These are phyloP conservation scores for Epirrhoe tristata DNA, from an alignment of 2,888 invertebrate species.

Conservation along the genomic window DNA sequence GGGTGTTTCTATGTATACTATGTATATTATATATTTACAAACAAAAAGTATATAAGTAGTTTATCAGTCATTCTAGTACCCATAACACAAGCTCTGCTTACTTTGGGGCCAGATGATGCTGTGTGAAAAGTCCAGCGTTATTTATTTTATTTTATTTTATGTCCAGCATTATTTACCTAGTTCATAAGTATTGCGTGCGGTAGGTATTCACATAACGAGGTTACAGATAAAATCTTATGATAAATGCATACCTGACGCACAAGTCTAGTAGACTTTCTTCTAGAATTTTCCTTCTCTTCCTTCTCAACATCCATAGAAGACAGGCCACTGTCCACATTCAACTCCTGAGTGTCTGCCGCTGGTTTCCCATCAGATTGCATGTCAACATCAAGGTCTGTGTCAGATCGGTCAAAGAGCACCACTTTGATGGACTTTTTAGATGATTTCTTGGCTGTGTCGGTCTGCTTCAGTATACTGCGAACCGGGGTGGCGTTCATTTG, in stretches of 20 bases:
- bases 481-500: slow-evolving; percentile 65
- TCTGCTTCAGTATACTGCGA: slow-evolving; percentile 71
- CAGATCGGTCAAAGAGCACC: slow-evolving; percentile 65
- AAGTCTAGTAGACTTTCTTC: slow-evolving; percentile 44
- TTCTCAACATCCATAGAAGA: slow-evolving; percentile 48
- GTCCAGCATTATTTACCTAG: too few species aligned
- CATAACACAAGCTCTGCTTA: too few species aligned
- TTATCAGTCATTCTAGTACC: too few species aligned
- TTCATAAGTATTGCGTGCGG: too few species aligned
- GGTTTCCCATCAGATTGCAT: neutral
- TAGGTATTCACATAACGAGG: too few species aligned
- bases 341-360: neutral
- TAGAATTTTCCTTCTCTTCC: slow-evolving; percentile 57
- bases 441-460: slow-evolving; percentile 46
- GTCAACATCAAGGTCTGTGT: slow-evolving; percentile 41
- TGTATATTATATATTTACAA: too few species aligned
- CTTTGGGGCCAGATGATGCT: too few species aligned
- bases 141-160: too few species aligned
- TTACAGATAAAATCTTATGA: neutral
- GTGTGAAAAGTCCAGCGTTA: too few species aligned
- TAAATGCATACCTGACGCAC: slow-evolving; percentile 20
- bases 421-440: slow-evolving; percentile 68
- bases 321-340: slow-evolving; percentile 43
- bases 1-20: too few species aligned
- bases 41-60: too few species aligned